Evolutionary conservation across 2,113 vertebrate genomes (phyloP), one percentile per base, ranked within the genome.

Genomic region (Cochlearius cochlearius): DNA sequence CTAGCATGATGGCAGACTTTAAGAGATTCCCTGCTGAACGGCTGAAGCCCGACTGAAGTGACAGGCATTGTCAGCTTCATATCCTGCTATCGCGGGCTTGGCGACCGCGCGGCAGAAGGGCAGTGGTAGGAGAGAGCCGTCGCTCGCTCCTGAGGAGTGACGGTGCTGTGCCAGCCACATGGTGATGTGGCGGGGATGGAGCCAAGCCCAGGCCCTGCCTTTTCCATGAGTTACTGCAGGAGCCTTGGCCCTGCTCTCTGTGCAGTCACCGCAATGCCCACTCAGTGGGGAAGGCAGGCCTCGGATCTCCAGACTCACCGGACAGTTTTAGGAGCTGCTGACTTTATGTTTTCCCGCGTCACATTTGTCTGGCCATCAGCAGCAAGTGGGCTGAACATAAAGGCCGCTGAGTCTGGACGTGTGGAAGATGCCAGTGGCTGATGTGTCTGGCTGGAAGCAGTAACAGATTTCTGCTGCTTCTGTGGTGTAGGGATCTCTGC

Each of bases 361-460:
- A 5, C 1, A 0, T 73, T 66, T 64, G 15, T 36, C 34, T 55
- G 58, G 12, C 72, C 49, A 2, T n/a, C 41, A 34, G 47, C 41
- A 34, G 47, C 41, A 73, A 17, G n/a, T 2, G 7, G 56, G 39
- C 20, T 74, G 29, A 15, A 5, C n/a, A 1, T 23, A 34, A 50
- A 60, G n/a, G 25, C 36, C 0, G 0, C 30, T 50, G 27, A 11
- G 7, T 29, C 18, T 81, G 76, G 59, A 15, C 3, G 7, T 58
- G 36, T 14, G 30, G 19, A 32, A 56, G 3, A 9, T 5, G 10
- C n/a, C 66, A 36, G 49, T 10, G 34, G 43, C 52, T 43, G 19
- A 13, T 39, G 15, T 52, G 36, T 36, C 49, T 69, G 66, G 19
- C 53, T 64, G 59, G 71, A 79, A 49, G 25, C 27, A 26, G 1